These are phyloP conservation scores for Polylopha cassiicola DNA, from an alignment of 2,888 invertebrate species.

Conservation along the genomic window DNA sequence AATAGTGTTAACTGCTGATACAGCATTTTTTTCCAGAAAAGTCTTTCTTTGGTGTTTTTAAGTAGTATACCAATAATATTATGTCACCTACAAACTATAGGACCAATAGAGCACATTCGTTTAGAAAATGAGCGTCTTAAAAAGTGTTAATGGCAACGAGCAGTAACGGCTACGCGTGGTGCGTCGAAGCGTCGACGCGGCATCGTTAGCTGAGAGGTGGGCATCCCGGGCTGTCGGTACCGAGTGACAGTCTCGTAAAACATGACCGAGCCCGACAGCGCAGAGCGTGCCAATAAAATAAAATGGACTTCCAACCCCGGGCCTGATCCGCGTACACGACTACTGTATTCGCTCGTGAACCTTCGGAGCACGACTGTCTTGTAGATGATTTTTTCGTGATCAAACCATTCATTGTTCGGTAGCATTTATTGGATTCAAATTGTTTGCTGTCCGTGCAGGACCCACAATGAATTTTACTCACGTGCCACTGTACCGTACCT, in stretches of 20 bases:
- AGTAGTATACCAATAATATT: too few species aligned
- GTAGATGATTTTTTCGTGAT: conserved; percentile 77
- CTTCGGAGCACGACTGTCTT: conserved; percentile 62
- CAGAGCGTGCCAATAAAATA: conserved; percentile 22
- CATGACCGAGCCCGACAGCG: conserved; percentile 15
- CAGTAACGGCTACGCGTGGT: too few species aligned
- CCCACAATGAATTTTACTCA: conserved; percentile 45
- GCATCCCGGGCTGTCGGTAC: conserved; percentile 11
- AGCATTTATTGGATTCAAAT: conserved; percentile 71
- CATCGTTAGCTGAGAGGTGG: conserved; percentile 11
- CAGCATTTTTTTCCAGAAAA: too few species aligned
- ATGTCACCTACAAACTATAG: too few species aligned
- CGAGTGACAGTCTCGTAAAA: conserved; percentile 20
- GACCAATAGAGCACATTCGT: too few species aligned
- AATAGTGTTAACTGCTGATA: too few species aligned
- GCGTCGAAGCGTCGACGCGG: conserved; percentile 4
- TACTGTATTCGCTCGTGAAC: conserved; percentile 55
- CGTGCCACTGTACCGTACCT: conserved; percentile 42
- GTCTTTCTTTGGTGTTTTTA: too few species aligned
- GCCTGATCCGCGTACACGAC: conserved; percentile 49
- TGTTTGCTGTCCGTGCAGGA: conserved; percentile 56
- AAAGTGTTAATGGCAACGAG: too few species aligned
- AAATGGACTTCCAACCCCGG: conserved; percentile 21
- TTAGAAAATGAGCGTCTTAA: too few species aligned
- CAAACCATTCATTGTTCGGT: conserved; percentile 71